Base-by-base conservation (phyloP, 2,797 vertebrate genomes). In the Cirrhinus molitorella region DNA sequence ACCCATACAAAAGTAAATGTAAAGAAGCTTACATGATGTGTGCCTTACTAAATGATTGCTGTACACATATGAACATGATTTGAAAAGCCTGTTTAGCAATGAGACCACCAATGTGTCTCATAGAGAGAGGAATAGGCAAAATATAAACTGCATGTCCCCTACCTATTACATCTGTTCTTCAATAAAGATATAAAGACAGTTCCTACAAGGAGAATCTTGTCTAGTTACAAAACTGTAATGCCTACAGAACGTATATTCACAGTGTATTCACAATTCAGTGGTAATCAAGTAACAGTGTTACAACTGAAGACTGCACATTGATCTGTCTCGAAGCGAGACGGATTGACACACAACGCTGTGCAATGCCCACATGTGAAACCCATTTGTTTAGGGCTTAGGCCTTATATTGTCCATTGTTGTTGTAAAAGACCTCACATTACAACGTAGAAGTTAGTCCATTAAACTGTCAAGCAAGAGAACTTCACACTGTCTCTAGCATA, bases 1-100 rank as follows among this genome's bases (percentile, higher is more conserved):
- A 82, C n/a, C 70, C 28, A 57, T 45, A 34, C 47, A 84, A 40
- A 40, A 74, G 63, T 66, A 85, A 45, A 47, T 45, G 47, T 70
- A 79, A 73, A 82, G 80, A 65, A 23, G 57, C 80, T 63, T 34
- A 63, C 28, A 75, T 75, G 11, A 37, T 43, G 31, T 12, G 47
- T 31, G n/a, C 34, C 34, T 67, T 57, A 75, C 34, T 66, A 74
- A 75, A 82, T 75, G 31, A 74, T 53, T 28, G 14, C 43, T 51
- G 28, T 70, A 70, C n/a, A 53, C 14, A 68, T 79, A n/a, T 67
- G 21, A 45, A 72, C 40, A 53, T 31, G 25, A 72, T 49, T 70
- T 70, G 34, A 55, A 23, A 63, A 47, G 68, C 19, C 6, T 40
- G 61, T 65, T 63, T 78, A 49, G 53, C 5, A 28, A 28, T 68